Conservation (phyloP, 2,113 vertebrate genomes). For the Chiloscyllium plagiosum region DNA sequence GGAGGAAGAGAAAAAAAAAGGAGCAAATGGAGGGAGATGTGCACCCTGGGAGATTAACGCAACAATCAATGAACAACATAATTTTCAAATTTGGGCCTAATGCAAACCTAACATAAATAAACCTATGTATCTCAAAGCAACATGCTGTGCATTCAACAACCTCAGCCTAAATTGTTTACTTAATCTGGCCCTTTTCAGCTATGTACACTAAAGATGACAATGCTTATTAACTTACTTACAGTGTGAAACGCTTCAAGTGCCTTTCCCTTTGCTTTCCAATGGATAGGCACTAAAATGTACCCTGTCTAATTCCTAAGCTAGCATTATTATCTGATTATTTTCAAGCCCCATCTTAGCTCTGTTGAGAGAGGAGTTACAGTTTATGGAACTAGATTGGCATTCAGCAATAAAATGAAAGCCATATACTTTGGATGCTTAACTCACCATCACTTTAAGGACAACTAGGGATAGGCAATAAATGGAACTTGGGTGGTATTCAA, state of each 20-base stretch:
- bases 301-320: neutral
- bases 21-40: neutral
- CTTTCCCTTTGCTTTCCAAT: neutral
- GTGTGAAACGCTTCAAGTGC: neutral
- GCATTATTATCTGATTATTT: neutral
- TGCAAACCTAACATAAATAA: neutral
- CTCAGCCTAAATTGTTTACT: neutral
- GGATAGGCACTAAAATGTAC: neutral
- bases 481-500: too few species aligned
- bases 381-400: neutral
- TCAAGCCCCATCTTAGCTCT: neutral
- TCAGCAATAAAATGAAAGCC: neutral
- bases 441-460: too few species aligned
- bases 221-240: neutral
- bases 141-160: neutral
- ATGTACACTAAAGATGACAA: neutral
- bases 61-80: neutral
- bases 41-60: neutral
- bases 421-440: neutral
- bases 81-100: neutral
- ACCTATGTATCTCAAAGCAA: neutral
- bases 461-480: too few species aligned
- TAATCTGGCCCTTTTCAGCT: neutral
- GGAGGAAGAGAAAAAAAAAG: neutral
- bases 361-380: neutral